Evolutionary conservation across 2,797 vertebrate species (phyloP).

Genomic region (Ctenosaura bakeri): DNA sequence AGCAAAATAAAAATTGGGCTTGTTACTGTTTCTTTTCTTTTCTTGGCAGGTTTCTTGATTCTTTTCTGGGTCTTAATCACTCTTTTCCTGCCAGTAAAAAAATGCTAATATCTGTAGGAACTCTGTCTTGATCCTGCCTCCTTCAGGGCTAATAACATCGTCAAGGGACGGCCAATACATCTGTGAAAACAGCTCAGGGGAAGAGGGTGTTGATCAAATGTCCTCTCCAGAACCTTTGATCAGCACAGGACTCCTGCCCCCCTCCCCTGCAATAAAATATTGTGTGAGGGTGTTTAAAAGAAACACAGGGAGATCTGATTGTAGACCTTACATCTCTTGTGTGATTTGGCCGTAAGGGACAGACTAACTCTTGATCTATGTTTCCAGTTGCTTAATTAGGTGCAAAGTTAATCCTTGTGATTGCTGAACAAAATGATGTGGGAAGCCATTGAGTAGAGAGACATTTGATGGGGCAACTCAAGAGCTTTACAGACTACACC

Average conservation of each 20-base stretch:
- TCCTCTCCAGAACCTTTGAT: not conserved
- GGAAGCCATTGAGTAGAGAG: not conserved
- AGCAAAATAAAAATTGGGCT: not conserved
- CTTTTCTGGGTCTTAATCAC: not conserved
- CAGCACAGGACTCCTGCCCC: not conserved
- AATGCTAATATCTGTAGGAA: not conserved
- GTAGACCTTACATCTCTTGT: not conserved
- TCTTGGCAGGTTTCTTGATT: not conserved
- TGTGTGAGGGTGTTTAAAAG: not conserved
- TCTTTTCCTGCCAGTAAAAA: not conserved
- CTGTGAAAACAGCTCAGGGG: not conserved
- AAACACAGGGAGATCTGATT: not conserved
- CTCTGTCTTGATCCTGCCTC: not conserved
- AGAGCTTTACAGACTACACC: not conserved
- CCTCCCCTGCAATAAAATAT: not conserved
- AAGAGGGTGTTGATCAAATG: not conserved
- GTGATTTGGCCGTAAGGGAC: not conserved
- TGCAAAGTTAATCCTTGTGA: not conserved
- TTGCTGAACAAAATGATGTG: not conserved
- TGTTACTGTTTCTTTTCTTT: not conserved
- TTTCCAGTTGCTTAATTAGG: not conserved
- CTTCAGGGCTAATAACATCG: not conserved
- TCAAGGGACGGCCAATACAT: not conserved
- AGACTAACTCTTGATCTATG: not conserved
- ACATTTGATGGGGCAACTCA: not conserved